Evolutionary conservation across 2,113 vertebrate species (phyloP).

Genomic region (Rhinolophus ferrumequinum): DNA sequence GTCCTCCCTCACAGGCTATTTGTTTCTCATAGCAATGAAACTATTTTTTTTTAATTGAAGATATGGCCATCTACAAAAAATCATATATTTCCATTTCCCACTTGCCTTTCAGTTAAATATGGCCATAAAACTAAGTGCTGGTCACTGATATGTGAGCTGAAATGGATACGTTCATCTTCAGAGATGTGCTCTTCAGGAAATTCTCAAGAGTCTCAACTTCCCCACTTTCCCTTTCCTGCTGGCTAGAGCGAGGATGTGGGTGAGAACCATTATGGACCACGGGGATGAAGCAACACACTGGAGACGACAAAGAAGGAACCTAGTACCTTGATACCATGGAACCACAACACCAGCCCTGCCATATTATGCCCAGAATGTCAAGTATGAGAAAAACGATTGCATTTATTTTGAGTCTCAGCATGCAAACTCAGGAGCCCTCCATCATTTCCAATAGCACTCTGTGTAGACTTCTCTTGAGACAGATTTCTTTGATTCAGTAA

Average conservation of each 20-base stretch:
- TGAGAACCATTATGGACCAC: accelerated
- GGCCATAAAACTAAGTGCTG: neutral
- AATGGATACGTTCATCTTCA: neutral
- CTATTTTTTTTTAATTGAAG: neutral
- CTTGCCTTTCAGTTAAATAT: neutral
- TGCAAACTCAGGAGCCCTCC: neutral
- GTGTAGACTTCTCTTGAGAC: neutral
- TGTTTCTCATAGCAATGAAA: neutral
- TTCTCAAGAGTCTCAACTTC: neutral
- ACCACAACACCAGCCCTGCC: neutral
- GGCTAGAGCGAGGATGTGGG: neutral
- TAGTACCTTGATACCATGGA: neutral
- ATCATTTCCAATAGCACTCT: neutral
- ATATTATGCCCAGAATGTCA: neutral
- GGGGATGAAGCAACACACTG: neutral
- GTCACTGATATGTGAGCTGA: neutral
- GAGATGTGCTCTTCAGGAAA: neutral
- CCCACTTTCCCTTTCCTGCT: neutral
- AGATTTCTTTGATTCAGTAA: neutral
- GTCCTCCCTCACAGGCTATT: neutral
- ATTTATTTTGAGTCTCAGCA: neutral
- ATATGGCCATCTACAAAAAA: neutral
- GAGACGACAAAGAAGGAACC: neutral
- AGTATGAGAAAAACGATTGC: neutral
- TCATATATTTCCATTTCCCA: neutral